Conservation (phyloP, 2,113 vertebrate genomes). For the Proteles cristata region DNA sequence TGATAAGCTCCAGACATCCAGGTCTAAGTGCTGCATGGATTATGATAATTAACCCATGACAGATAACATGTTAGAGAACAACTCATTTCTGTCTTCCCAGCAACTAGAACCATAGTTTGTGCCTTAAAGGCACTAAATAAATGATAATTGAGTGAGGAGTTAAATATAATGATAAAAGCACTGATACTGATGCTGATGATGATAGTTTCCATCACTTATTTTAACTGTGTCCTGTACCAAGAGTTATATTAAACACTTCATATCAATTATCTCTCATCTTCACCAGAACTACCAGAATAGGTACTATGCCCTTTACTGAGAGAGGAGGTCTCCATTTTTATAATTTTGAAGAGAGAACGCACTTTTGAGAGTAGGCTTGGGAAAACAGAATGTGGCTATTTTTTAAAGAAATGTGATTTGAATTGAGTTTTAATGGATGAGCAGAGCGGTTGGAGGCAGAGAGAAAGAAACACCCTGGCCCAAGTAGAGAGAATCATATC, state of each 20-base stretch:
- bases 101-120: not conserved
- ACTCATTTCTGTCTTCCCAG: not conserved
- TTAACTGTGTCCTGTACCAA: not conserved
- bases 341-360: not conserved
- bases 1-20: accelerated
- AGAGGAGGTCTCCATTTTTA: not conserved
- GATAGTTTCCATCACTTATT: not conserved
- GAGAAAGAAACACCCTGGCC: not conserved
- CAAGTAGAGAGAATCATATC: not conserved
- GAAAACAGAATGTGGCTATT: not conserved
- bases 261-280: not conserved
- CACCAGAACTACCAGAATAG: not conserved
- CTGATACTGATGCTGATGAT: not conserved
- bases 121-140: not conserved
- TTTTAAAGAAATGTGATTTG: not conserved
- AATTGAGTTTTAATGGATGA: not conserved
- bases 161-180: not conserved
- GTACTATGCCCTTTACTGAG: not conserved
- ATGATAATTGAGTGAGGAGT: not conserved
- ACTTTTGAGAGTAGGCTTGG: not conserved
- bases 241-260: not conserved
- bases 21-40: too few relatives aligned
- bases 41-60: not conserved
- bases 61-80: not conserved
- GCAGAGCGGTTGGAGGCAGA: not conserved